Evolutionary conservation across 2,113 vertebrate genomes (phyloP).

Genomic region (Nymphicus hollandicus): DNA sequence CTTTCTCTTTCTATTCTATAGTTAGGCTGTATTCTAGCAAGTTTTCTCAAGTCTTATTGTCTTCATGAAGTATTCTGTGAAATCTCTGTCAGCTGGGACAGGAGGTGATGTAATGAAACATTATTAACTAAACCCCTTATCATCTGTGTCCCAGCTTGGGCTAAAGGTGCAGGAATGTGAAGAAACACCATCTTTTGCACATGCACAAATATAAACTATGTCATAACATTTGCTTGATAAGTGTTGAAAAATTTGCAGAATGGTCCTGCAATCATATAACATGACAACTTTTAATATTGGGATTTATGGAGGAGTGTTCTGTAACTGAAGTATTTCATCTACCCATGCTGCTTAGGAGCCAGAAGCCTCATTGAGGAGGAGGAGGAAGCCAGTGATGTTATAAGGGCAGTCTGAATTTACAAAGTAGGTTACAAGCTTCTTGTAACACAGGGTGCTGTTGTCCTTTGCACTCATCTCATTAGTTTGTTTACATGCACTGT

Average conservation of each 20-base stretch:
- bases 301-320: background rate
- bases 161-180: background rate
- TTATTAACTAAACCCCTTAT: background rate
- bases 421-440: background rate
- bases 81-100: background rate
- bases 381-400: background rate
- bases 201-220: background rate
- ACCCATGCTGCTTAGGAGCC: background rate
- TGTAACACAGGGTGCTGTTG: background rate
- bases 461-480: constrained; percentile 30
- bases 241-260: background rate
- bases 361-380: background rate
- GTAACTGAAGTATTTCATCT: background rate
- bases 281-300: background rate
- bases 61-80: background rate
- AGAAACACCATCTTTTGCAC: background rate
- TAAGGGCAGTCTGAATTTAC: background rate
- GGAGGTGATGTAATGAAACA: background rate
- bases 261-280: background rate
- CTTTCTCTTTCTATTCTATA: background rate
- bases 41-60: background rate
- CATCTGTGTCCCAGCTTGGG: background rate
- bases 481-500: background rate
- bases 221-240: background rate
- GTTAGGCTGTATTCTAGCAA: background rate